Evolutionary conservation across 1,140 invertebrate genomes (phyloP), one percentile per base, ranked within the genome.

Genomic region (Eufriesea mexicana): DNA sequence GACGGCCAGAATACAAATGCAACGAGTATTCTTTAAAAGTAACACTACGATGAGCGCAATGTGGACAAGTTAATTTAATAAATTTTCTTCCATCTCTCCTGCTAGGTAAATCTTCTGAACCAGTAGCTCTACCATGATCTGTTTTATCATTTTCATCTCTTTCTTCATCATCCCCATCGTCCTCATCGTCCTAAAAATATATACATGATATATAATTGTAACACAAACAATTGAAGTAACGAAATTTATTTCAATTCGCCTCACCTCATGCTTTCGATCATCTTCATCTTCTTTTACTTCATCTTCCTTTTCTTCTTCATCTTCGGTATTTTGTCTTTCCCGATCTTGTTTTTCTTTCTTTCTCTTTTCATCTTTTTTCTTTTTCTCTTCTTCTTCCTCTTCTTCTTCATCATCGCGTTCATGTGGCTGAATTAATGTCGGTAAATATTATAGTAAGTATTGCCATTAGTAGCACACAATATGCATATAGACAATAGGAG

Each of bases 11-110:
- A 85, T 96, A 94, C 83, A 98, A 93, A 94, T 98, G 97, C 79
- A 96, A 94, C 14, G 95, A 95, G 89, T 97, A 97, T 66, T 96
- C 95, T 89, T 95, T 96, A 89, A 97, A 97, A 18, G 97, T 97
- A 7, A 96, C 93, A 89, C 95, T 97, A 86, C 96, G 96, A 86
- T 96, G 95, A 74, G 95, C 94, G 89, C 97, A 97, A 90, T 97
- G 97, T 2, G 97, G 96, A 91, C 97, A 97, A 47, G 95, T 95
- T 2, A 98, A 93, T 88, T 96, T 96, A 35, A 97, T 96, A 86
- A 96, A 97, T 47, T 95, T 93, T 61, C 92, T 89, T 42, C 94
- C 93, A 86, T 94, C 91, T 71, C 93, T 86, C 83, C 93, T 90
- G 75, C 92, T 94, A 47, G 94, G 92, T 84, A 94, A 64, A 77